Evolutionary conservation across 2,113 vertebrate genomes (phyloP), one percentile per base, ranked within the genome.

Genomic region (Neopipo cinnamomea): DNA sequence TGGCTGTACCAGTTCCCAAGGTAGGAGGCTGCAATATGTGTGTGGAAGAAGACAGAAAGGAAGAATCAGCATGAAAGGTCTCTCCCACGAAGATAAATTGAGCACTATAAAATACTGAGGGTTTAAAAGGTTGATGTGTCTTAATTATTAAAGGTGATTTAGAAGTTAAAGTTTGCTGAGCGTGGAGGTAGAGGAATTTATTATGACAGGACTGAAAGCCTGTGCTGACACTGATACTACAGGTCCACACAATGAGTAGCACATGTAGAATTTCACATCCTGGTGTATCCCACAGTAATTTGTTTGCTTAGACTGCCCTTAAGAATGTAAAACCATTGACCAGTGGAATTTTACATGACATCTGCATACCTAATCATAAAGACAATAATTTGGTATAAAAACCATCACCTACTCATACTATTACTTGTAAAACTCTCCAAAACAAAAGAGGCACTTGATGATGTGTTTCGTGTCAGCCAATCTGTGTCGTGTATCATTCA

Each of bases 41-140:
- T 6, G 2, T 17, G 76, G 73, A 42, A 58, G 58, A 24, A 28
- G 27, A 19, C 15, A n/a, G 65, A 23, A 23, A 25, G 53, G 58
- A 53, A 21, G 9, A 75, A 31, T 9, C 42, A 53, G 33, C 53
- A 15, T 0, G 1, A 33, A 42, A 62, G 23, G 11, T 6, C 17
- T 49, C n/a, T 37, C 20, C 30, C 67, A 42, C 0, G 0, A 39
- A 62, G 41, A 41, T 4, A 31, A 71, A 77, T 0, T 2, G 27
- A 66, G 35, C 42, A 0, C 49, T 46, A 6, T 3, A n/a, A 41
- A 65, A 27, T 2, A 2, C 12, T 11, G 33, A 74, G 31, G 37
- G 27, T 30, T 30, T 46, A 50, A 67, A 67, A 67, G 35, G 42
- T 3, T 72, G 39, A 28, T 47, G 14, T 12, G 28, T 21, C 39